Conservation (phyloP, 2,888 invertebrate genomes). For the Amblyjoppa proteus region DNA sequence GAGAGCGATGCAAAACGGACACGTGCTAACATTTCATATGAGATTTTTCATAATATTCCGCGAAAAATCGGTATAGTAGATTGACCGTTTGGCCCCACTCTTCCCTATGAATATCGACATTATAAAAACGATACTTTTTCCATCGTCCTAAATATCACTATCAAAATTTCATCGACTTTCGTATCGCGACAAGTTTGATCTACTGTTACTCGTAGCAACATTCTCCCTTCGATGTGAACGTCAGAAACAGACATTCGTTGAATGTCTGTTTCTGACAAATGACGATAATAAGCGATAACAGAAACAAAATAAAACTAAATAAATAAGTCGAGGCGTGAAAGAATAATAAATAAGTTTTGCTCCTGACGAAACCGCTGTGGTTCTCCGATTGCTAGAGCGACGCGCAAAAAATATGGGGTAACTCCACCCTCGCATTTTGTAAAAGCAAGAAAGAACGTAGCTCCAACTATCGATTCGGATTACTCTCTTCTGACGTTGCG, state of each 20-base stretch:
- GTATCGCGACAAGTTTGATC: not conserved
- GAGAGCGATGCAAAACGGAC: not conserved
- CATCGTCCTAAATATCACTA: not conserved
- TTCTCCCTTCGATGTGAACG: not conserved
- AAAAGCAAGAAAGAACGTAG: conserved; percentile 40
- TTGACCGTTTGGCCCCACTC: not conserved
- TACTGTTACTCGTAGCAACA: not conserved
- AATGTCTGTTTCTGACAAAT: not conserved
- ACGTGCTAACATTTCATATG: not conserved
- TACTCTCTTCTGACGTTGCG: conserved; percentile 48
- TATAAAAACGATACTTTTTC: not conserved
- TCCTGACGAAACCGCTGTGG: no score
- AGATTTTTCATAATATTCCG: not conserved
- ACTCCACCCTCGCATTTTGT: conserved; percentile 48
- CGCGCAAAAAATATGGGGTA: conserved; percentile 25
- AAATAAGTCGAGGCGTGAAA: not conserved
- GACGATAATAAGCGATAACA: not conserved
- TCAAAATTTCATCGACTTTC: not conserved
- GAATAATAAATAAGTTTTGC: not conserved
- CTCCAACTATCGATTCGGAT: conserved; percentile 60
- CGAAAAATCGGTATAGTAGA: not conserved
- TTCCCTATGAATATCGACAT: not conserved
- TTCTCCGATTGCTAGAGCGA: conserved; percentile 14
- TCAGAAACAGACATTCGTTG: not conserved
- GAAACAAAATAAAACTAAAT: not conserved